phyloP scores from a whole-genome alignment of 2,888 invertebrate species.

The Urechis unicinctus region DNA sequence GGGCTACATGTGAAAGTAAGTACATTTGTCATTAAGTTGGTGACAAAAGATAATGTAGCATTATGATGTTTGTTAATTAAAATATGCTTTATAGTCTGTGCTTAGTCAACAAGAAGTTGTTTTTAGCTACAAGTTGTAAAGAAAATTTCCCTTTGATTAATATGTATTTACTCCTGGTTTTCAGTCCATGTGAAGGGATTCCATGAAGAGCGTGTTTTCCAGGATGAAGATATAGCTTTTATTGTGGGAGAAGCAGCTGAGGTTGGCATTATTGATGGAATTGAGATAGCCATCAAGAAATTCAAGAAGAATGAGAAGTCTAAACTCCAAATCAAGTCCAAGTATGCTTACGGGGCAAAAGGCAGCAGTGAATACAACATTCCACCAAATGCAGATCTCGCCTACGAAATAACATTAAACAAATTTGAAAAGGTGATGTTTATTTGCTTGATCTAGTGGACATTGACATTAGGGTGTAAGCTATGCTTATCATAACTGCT shows the following conservation, averaged over 20 bases:
- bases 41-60: too few relatives aligned
- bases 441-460: not conserved
- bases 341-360: constrained; percentile 70
- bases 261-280: constrained; percentile 67
- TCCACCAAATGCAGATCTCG: constrained; percentile 64
- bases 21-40: not conserved
- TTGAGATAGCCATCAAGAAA: constrained; percentile 55
- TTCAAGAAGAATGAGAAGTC: constrained; percentile 77
- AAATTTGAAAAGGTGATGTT: constrained; percentile 70
- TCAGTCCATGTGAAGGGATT: constrained; percentile 69
- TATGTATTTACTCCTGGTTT: constrained; percentile 32
- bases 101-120: not conserved
- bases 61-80: too few relatives aligned
- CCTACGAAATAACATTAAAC: constrained; percentile 72
- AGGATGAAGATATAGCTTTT: constrained; percentile 76
- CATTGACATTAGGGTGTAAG: not conserved
- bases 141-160: not conserved
- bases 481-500: too few relatives aligned
- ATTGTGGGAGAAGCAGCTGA: constrained; percentile 78
- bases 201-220: constrained; percentile 65
- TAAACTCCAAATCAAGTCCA: constrained; percentile 58
- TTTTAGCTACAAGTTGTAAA: not conserved
- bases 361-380: constrained; percentile 69
- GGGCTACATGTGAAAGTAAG: constrained; percentile 74
- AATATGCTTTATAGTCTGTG: too few relatives aligned